Conservation (phyloP, 2,113 vertebrate species). For the Periophthalmus modestus region DNA sequence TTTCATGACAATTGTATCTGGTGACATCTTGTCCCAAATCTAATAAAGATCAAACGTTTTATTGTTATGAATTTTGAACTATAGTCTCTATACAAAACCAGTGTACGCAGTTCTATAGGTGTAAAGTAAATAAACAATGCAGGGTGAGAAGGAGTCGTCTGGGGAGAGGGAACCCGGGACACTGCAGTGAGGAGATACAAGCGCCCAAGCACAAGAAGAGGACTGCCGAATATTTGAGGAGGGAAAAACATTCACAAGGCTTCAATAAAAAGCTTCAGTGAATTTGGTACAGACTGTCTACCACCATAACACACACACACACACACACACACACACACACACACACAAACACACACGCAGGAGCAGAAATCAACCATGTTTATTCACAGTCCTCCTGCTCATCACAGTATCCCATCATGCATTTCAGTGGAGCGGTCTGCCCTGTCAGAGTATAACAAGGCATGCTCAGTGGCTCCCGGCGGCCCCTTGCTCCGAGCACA, state of each 20-base stretch:
- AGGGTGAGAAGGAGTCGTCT: conserved; percentile 29
- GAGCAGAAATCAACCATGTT: conserved; percentile 54
- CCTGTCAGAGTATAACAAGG: conserved; percentile 70
- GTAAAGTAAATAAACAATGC: conserved; percentile 28
- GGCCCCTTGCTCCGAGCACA: conserved; percentile 21
- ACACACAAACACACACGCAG: conserved; percentile 23
- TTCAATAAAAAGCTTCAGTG: conserved; percentile 70
- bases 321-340: neutral
- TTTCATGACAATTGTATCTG: too few species aligned
- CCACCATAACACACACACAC: conserved; percentile 14
- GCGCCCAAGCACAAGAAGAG: neutral
- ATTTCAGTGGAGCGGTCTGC: conserved; percentile 64
- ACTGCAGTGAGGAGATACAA: conserved; percentile 3
- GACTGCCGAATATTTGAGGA: conserved; percentile 53
- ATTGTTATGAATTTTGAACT: neutral
- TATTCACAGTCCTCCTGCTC: conserved; percentile 66
- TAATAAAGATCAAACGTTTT: neutral
- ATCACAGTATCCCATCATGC: conserved; percentile 69
- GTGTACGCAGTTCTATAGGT: neutral
- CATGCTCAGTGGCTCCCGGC: conserved; percentile 28
- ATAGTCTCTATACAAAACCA: neutral
- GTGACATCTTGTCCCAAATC: too few species aligned
- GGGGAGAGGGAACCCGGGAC: conserved; percentile 30
- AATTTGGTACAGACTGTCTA: conserved; percentile 56
- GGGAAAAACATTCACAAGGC: conserved; percentile 60